Base-by-base conservation (phyloP, 2,797 vertebrate species). In the Pseudocheirus occidentalis region DNA sequence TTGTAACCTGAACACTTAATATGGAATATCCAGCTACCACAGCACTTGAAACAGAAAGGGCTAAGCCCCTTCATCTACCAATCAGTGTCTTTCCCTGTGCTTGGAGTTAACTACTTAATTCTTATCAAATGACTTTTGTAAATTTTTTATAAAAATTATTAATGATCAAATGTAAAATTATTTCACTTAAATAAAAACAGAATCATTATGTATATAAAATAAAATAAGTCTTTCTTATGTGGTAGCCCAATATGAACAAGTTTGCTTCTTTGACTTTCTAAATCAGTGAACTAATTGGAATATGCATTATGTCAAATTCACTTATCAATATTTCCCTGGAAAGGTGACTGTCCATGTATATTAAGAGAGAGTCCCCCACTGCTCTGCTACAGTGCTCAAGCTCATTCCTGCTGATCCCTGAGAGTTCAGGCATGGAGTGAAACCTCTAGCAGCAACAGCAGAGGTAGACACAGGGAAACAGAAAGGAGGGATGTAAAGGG, bases 21-120 rank as follows among this genome's bases (percentile, higher is more conserved):
- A 95, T 96, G 96, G 31, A 93, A 1, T 3, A 87, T 93, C 21
- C 50, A 94, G 29, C 29, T 93, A 90, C 13, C 96, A 89, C 95
- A 95, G 93, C 50, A 90, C 46, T 81, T 94, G 55, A 97, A 97
- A 90, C 29, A 87, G 5, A 1, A 93, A 50, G 9, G 24, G 24
- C 24, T 87, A 18, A 73, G 28, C 16, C n/a, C n/a, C 28, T 40
- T n/a, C 66, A 87, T 46, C 73, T 50, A 87, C 40, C 24, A 87
- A 81, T 93, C 55, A 90, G 5, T 52, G 97, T 94, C n/a, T 53
- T 95, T 91, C 93, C 4, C 1, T 81, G 31, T 56, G 91, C 29
- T 18, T 92, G 55, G 56, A 58, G 55, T 81, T 95, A 95, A 16
- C 46, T 55, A 50, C 0, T 90, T 52, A 95, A 93, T 94, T 27